Base-by-base conservation (phyloP, 64 coral and sea anemone species). In the Pocillopora damicornis region DNA sequence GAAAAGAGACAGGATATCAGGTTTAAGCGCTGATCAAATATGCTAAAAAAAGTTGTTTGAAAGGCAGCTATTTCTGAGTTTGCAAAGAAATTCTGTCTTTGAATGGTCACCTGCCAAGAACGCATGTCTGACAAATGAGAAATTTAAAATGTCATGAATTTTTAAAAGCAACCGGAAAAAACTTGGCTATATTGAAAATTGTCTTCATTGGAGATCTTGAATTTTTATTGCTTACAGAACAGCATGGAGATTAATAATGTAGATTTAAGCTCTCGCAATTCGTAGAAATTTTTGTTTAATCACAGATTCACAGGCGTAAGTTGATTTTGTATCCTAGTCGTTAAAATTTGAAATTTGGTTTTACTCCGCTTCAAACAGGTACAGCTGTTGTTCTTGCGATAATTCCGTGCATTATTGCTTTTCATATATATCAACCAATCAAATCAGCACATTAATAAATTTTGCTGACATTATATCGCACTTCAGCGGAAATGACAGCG, bases 121-220 rank as follows among this genome's bases (percentile, higher is more conserved):
- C 3, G 42, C 42, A 51, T 51, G 42, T 51, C 42, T 7, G 42
- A 51, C 42, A 58, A 77, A 56, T 15, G 37, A 38, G 17, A 65
- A 64, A 82, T 17, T 63, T 1, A 17, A n/a, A 45, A 23, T 68
- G 0, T 18, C 11, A 62, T 83, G 63, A 83, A 68, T 83, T 83
- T 79, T 83, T 83, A 68, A 83, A 67, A 16, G 62, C 80, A 22
- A 83, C 80, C 37, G 80, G 80, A 83, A 60, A 42, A 56, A 14
- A 38, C 35, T 51, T 51, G 77, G 77, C 20, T 63, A 17, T 37
- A 81, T 81, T 81, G 35, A 81, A 34, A 35, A 25, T 15, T 51
- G 63, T 37, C 45, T 42, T 68, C 61, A 42, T 83, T 18, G n/a
- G 2, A 11, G 38, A 51, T 57, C 42, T 51, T 51, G 42, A 51